Conservation (phyloP, 1,140 invertebrate genomes). For the Drosophila rufa region DNA sequence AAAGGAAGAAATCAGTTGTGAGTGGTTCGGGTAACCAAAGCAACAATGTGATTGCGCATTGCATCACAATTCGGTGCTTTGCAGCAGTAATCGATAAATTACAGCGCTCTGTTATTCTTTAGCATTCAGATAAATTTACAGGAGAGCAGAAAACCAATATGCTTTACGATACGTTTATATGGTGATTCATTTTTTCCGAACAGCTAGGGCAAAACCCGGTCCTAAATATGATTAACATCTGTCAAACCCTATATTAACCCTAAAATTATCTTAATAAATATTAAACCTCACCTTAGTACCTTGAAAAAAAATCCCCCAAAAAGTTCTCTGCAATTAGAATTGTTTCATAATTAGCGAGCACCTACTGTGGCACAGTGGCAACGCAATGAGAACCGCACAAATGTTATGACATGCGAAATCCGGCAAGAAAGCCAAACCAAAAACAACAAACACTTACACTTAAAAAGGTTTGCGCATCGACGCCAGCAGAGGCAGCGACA, state of each 20-base stretch:
- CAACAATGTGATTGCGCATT: no score
- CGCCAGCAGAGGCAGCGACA: constrained; percentile 10
- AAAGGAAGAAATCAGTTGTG: no score
- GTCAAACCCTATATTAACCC: no score
- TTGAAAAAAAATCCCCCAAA: not conserved
- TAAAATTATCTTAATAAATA: not conserved
- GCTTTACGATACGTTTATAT: no score
- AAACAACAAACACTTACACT: constrained; percentile 50
- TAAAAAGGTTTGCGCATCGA: constrained; percentile 72
- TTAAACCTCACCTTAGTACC: not conserved
- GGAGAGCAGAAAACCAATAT: no score
- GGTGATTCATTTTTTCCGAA: no score
- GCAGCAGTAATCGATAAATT: no score
- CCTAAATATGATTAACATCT: not conserved
- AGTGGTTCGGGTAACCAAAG: no score
- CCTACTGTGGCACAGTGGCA: constrained; percentile 28
- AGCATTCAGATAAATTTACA: no score
- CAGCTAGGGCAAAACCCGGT: no score
- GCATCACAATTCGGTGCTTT: no score
- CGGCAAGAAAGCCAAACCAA: constrained; percentile 68
- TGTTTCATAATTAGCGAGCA: constrained; percentile 10
- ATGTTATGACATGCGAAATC: constrained; percentile 72
- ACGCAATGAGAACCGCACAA: constrained; percentile 38
- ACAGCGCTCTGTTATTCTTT: no score
- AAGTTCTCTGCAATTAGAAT: constrained; percentile 2